phyloP scores from a whole-genome alignment of 2,888 invertebrate genomes.

The Melinopterus prodromus region DNA sequence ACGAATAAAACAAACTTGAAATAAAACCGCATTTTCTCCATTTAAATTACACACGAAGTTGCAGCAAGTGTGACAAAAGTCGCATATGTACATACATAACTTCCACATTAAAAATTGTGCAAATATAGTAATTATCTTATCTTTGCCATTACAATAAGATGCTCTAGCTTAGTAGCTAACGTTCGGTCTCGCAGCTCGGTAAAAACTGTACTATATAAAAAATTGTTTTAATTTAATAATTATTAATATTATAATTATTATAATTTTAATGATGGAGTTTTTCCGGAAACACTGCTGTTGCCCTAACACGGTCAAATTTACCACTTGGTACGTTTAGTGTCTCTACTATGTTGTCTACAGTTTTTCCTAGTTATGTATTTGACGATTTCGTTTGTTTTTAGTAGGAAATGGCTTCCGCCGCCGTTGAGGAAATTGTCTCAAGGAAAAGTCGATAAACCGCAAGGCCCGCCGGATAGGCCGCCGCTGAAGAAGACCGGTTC shows the following conservation, averaged over 20 bases:
- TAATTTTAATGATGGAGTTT: constrained; percentile 42
- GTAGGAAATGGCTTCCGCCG: constrained; percentile 90
- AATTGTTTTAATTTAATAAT: too few relatives aligned
- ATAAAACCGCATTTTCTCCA: too few relatives aligned
- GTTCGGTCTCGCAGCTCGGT: not conserved
- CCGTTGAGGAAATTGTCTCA: constrained; percentile 88
- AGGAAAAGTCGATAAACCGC: constrained; percentile 82
- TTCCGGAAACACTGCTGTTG: constrained; percentile 41
- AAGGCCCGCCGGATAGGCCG: constrained; percentile 60
- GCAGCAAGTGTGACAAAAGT: not conserved
- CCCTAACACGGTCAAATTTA: not conserved
- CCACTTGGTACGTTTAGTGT: not conserved
- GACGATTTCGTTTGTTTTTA: constrained; percentile 57
- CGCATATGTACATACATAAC: not conserved
- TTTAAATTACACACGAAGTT: too few relatives aligned
- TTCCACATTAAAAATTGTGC: not conserved
- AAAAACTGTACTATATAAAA: too few relatives aligned
- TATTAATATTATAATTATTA: too few relatives aligned
- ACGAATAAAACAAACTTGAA: too few relatives aligned
- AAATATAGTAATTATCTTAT: not conserved
- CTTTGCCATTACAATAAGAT: not conserved
- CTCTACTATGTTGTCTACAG: constrained; percentile 38
- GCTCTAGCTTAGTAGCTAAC: not conserved
- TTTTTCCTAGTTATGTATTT: constrained; percentile 7
- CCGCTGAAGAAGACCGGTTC: constrained; percentile 81